These are phyloP conservation scores for Conistra vaccinii DNA, from an alignment of 2,888 invertebrate genomes.

Conservation along the genomic window DNA sequence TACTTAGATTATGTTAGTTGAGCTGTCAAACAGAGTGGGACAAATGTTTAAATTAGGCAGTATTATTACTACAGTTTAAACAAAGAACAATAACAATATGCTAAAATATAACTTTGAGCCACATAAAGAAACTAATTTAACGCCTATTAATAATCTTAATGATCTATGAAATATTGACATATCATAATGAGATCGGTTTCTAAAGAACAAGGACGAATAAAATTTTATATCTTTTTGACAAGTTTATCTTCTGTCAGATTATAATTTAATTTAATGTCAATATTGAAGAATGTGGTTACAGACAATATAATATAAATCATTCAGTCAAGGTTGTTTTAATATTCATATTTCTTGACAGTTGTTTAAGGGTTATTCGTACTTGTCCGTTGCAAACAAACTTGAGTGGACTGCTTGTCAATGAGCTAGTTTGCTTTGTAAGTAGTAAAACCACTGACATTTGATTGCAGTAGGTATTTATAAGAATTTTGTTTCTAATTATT, in stretches of 20 bases:
- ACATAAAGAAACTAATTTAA: conserved; percentile 29
- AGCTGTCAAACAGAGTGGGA: conserved; percentile 5
- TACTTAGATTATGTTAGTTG: conserved; percentile 25
- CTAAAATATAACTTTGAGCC: conserved; percentile 8
- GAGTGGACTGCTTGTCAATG: conserved; percentile 12
- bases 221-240: conserved; percentile 51
- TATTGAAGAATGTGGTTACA: conserved; percentile 67
- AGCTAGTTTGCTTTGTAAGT: conserved; percentile 2
- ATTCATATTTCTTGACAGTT: conserved; percentile 67
- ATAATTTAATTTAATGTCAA: conserved; percentile 64
- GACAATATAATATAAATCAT: conserved; percentile 76
- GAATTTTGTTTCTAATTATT: too few relatives aligned
- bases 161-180: conserved; percentile 37
- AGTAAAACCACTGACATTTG: conserved; percentile 29
- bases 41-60: conserved; percentile 9
- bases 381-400: conserved; percentile 29
- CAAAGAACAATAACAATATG: conserved; percentile 4
- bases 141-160: conserved; percentile 28
- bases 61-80: not conserved
- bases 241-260: conserved; percentile 71
- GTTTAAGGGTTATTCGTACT: conserved; percentile 33
- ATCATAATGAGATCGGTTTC: conserved; percentile 43
- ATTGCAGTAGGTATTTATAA: too few relatives aligned
- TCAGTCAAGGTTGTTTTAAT: conserved; percentile 70
- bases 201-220: conserved; percentile 50